Evolutionary conservation across 2,888 invertebrate genomes (phyloP).

Genomic region (Eupithecia insigniata): DNA sequence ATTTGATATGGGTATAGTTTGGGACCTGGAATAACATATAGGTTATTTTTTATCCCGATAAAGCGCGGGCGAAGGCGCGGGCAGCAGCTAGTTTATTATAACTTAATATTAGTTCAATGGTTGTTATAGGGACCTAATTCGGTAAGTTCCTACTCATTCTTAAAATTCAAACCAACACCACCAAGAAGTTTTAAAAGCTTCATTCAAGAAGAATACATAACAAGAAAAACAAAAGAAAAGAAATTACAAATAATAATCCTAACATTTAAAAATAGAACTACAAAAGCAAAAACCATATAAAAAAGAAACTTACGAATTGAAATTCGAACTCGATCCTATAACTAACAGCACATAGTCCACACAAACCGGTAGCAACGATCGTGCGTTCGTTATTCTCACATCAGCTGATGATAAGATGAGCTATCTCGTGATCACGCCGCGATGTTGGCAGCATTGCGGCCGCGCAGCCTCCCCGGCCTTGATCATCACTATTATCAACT

Average conservation of each 20-base stretch:
- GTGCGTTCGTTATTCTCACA: constrained; percentile 61
- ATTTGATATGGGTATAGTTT: too few species aligned
- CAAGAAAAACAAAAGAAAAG: background rate
- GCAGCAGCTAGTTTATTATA: too few species aligned
- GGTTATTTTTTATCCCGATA: too few species aligned
- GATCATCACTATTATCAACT: constrained; percentile 46
- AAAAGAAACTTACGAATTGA: constrained; percentile 53
- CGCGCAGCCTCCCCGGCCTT: constrained; percentile 72
- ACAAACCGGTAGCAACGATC: constrained; percentile 41
- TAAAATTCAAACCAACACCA: background rate
- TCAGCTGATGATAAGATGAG: constrained; percentile 81
- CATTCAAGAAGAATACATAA: background rate
- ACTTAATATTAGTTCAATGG: too few species aligned
- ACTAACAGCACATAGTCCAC: constrained; percentile 45
- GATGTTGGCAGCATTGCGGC: constrained; percentile 74
- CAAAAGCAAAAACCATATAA: constrained; percentile 8
- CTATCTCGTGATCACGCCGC: constrained; percentile 75
- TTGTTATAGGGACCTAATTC: background rate
- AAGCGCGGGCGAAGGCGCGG: too few species aligned
- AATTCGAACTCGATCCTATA: constrained; percentile 48
- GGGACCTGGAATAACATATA: too few species aligned
- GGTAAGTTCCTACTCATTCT: background rate
- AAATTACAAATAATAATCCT: background rate
- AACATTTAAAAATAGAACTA: background rate
- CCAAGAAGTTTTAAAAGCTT: background rate